Evolutionary conservation across 2,797 vertebrate species (phyloP).

Genomic region (Urocyon cinereoargenteus): DNA sequence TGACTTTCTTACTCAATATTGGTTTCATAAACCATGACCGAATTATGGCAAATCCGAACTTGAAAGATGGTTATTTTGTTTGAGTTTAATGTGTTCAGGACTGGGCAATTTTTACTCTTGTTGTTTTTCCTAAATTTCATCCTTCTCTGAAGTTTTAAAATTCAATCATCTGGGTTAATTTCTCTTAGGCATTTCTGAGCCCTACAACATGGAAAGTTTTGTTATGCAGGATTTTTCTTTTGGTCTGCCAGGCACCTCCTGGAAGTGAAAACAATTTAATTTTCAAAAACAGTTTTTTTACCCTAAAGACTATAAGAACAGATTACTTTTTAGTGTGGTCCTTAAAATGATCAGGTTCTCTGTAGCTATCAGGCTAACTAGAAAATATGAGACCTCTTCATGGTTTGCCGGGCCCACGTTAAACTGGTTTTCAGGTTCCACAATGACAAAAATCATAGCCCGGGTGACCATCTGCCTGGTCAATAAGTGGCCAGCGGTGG

Average conservation of each 20-base stretch:
- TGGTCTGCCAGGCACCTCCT: neutral
- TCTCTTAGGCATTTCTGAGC: slow-evolving; percentile 39
- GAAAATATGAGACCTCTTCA: neutral
- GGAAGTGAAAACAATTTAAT: slow-evolving; percentile 23
- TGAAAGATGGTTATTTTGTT: slow-evolving; percentile 62
- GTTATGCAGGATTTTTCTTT: neutral
- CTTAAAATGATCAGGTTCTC: neutral
- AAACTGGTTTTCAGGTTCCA: slow-evolving; percentile 16
- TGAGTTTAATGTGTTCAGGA: slow-evolving; percentile 51
- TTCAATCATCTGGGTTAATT: slow-evolving; percentile 19
- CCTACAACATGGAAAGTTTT: neutral
- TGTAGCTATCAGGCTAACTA: neutral
- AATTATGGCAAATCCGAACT: slow-evolving; percentile 59
- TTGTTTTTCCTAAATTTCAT: slow-evolving; percentile 42
- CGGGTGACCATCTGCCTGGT: slow-evolving; percentile 35
- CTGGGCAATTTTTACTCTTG: neutral
- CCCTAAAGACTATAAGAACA: neutral
- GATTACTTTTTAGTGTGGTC: neutral
- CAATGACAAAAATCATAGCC: slow-evolving; percentile 16
- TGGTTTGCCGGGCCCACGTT: neutral
- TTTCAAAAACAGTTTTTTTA: slow-evolving; percentile 13
- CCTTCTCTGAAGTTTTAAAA: slow-evolving; percentile 59
- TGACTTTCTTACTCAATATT: slow-evolving; percentile 74
- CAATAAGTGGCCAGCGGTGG: neutral
- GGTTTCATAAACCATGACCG: slow-evolving; percentile 61